Base-by-base conservation (phyloP, 2,888 invertebrate species). In the Drosophila monieri region DNA sequence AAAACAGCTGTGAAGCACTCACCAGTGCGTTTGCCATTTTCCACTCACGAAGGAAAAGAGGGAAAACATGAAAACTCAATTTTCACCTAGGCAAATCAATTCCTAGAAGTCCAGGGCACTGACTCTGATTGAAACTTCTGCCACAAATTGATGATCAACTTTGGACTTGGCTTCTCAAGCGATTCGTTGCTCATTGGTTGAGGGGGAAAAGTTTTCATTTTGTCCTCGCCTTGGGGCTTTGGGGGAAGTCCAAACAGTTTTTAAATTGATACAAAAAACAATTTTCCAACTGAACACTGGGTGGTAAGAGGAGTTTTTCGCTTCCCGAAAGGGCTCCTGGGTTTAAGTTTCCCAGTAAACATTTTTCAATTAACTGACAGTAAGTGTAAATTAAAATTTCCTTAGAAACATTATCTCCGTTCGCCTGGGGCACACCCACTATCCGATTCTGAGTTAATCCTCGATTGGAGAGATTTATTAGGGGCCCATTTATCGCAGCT, bases 401-500 rank as follows among this genome's bases (percentile, higher is more conserved):
- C 67, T 52, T 37, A 46, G 32, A 14, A 43, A 52, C 52, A 37
- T 35, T 35, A 18, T 43, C 12, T 10, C n/a, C 2, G 12, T 14
- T 0, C n/a, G 18, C 3, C n/a, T 14, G n/a, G 2, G 10, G 12
- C 15, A 14, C 35, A 10, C 23, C 10, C 25, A 27, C 8, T 46
- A 27, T n/a, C 41, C n/a, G 12, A 12, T 21, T 10, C 30, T 18
- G 35, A 18, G 47, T 18, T 59, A 68, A 69, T 69, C 44, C 44
- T 44, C 54, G 32, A 61, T 49, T 51, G 48, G 41, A 47, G 59
- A 78, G 78, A 80, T 80, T 76, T 80, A 80, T 77, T 54, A 65
- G 35, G 58, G 55, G 47, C 67, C 46, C 80, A 77, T 81, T 78
- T 77, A 81, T 80, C 62, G 65, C 60, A 60, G 48, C 52, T 71